Base-by-base conservation (phyloP, 2,888 invertebrate genomes). In the Agrochola circellaris region DNA sequence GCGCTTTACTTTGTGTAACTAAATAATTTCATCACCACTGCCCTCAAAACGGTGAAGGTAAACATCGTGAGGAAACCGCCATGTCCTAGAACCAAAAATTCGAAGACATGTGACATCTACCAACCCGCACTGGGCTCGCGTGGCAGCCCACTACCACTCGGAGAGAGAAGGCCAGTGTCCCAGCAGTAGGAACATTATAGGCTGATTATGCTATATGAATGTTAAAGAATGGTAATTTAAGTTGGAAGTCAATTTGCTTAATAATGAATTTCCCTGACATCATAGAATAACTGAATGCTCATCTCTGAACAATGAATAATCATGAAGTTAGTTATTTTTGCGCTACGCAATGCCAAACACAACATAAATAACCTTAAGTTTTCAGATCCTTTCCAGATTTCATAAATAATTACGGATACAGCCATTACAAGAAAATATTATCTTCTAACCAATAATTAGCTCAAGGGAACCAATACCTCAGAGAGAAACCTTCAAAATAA, bases 321-420 rank as follows among this genome's bases (percentile, higher is more conserved):
- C 17, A 45, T 45, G 13, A 26, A 61, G 6, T 26, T 38, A 26
- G 17, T 62, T 54, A 23, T 26, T 20, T 56, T 58, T 66, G 9
- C 56, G 17, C 4, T 23, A 38, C 17, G 64, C 84, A 83, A 79
- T 82, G 71, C 17, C 45, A 51, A 66, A 64, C 38, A 38, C 5
- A 38, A 11, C 26, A 45, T 45, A 34, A 45, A 72, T 82, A 38
- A 69, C 17, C 64, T 77, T 60, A 42, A 34, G 61, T 34, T 60
- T 79, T 56, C 48, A 73, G 73, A 79, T 72, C 15, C 17, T n/a
- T 69, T 65, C 64, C 75, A 26, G n/a, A n/a, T n/a, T 69, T 68
- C 62, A 82, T 64, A 56, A 60, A 58, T 77, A 70, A 69, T 65
- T 8, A 45, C 67, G 23, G 48, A 68, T 51, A n/a, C 48, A 60